A percentile compares a stretch with the other conserved stretches of the same genome.
phyloP scores from a whole-genome alignment of 92 coral and sea anemone species.

The Porites evermanni region DNA sequence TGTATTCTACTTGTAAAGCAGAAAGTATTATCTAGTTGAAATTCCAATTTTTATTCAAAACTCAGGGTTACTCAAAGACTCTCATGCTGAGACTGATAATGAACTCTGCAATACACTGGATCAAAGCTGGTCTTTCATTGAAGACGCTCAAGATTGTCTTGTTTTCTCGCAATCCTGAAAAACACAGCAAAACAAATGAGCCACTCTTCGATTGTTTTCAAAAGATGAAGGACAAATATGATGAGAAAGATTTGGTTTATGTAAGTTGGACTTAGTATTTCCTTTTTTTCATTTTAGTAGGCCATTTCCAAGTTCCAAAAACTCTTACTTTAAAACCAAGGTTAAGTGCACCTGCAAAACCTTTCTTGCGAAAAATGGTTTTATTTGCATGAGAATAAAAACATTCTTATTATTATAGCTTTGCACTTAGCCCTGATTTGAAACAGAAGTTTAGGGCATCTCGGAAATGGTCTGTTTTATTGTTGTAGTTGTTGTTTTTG shows the following conservation, averaged over 20 bases:
- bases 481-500: too few relatives aligned
- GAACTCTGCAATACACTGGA: slow-evolving; percentile 92
- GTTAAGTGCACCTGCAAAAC: too few relatives aligned
- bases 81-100: slow-evolving; percentile 79
- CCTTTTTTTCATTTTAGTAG: neutral
- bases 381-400: too few relatives aligned
- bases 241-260: slow-evolving; percentile 54
- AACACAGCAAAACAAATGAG: slow-evolving; percentile 50
- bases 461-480: too few relatives aligned
- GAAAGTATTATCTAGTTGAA: neutral
- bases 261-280: neutral
- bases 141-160: slow-evolving; percentile 87
- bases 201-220: slow-evolving; percentile 73
- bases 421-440: too few relatives aligned
- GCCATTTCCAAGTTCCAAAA: too few relatives aligned
- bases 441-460: too few relatives aligned
- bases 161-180: slow-evolving; percentile 76
- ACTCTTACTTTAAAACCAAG: too few relatives aligned
- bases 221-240: slow-evolving; percentile 70
- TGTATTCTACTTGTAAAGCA: too few relatives aligned
- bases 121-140: slow-evolving; percentile 87
- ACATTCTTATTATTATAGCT: too few relatives aligned
- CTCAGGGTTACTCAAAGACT: slow-evolving; percentile 78
- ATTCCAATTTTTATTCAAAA: neutral
- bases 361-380: too few relatives aligned